Percentiles rank a stretch among this genome's conserved stretches.
phyloP scores from a whole-genome alignment of 2,797 vertebrate genomes.

The Chelon labrosus region DNA sequence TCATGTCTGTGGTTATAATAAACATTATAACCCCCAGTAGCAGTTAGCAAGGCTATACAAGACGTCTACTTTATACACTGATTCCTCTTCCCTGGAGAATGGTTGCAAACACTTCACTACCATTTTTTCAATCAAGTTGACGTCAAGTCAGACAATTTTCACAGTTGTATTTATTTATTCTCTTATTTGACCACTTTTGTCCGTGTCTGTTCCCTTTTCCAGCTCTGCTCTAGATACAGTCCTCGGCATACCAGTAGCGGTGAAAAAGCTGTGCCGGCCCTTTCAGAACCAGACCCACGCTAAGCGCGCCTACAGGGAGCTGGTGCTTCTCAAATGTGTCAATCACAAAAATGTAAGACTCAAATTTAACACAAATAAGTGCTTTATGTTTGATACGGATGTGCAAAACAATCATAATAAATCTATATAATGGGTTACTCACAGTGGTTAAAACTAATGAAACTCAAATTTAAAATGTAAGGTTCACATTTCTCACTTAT shows the following conservation, averaged over 20 bases:
- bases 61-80: not conserved
- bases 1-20: not conserved
- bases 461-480: constrained; percentile 7
- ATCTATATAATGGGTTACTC: not conserved
- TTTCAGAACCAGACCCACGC: constrained; percentile 99
- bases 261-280: constrained; percentile 97
- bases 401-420: not conserved
- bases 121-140: not conserved
- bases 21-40: not conserved
- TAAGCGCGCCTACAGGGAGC: constrained; percentile 96
- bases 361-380: not conserved
- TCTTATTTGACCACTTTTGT: constrained; percentile 22
- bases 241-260: constrained; percentile 93
- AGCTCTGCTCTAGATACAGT: constrained; percentile 96
- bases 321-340: constrained; percentile 98
- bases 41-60: not conserved
- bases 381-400: too few species aligned
- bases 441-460: not conserved
- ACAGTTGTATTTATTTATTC: constrained; percentile 6
- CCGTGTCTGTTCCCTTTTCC: constrained; percentile 7
- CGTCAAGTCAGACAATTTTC: not conserved
- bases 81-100: not conserved
- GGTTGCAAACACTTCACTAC: not conserved
- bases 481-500: not conserved
- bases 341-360: constrained; percentile 97